Conservation (phyloP, 2,888 invertebrate species). For the Scaptomyza tumidula region DNA sequence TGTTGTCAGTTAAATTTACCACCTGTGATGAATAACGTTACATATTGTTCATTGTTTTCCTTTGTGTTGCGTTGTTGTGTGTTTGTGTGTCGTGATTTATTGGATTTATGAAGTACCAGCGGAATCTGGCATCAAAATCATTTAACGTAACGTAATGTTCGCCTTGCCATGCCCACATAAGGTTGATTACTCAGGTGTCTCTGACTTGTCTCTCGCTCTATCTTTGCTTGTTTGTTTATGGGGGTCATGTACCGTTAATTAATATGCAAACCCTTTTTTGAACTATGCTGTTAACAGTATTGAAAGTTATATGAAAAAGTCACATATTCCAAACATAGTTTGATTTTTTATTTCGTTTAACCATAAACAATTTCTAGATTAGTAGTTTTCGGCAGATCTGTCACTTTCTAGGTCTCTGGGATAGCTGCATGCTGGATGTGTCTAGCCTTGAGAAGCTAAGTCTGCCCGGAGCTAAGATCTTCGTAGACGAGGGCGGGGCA, state of each 20-base stretch:
- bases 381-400: neutral
- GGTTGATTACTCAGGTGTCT: slow-evolving; percentile 75
- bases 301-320: neutral
- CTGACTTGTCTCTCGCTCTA: neutral
- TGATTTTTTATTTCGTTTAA: slow-evolving; percentile 4
- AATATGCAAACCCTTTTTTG: slow-evolving; percentile 65
- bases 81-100: slow-evolving; percentile 66
- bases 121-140: slow-evolving; percentile 56
- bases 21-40: slow-evolving; percentile 81
- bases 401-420: slow-evolving; percentile 42
- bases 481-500: slow-evolving; percentile 40
- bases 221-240: slow-evolving; percentile 29
- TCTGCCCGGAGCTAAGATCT: slow-evolving; percentile 13
- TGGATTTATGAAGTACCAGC: slow-evolving; percentile 58
- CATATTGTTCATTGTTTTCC: slow-evolving; percentile 73
- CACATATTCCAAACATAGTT: too few relatives aligned
- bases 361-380: neutral
- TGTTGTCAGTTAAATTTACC: slow-evolving; percentile 80
- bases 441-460: neutral
- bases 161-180: slow-evolving; percentile 73
- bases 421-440: slow-evolving; percentile 24
- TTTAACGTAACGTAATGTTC: slow-evolving; percentile 39
- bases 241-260: slow-evolving; percentile 73
- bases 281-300: neutral
- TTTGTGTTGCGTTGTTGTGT: slow-evolving; percentile 36